Evolutionary conservation across 2,113 vertebrate species (phyloP).

Genomic region (Micromys minutus): DNA sequence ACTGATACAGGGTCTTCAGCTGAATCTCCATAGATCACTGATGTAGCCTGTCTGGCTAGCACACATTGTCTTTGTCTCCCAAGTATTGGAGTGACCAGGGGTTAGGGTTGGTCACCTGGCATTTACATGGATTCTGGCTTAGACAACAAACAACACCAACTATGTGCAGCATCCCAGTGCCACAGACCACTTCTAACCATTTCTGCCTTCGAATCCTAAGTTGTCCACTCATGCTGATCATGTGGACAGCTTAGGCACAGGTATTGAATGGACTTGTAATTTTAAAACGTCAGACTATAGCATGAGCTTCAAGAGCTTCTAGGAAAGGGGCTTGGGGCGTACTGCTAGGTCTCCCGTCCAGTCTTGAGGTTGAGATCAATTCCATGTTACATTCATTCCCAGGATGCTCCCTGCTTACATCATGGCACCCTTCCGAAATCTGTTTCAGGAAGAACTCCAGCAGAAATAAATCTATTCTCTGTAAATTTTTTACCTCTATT

Average conservation of each 20-base stretch:
- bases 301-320: background rate
- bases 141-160: background rate
- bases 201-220: background rate
- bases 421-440: background rate
- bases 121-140: background rate
- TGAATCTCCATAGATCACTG: background rate
- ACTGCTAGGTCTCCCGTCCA: no score
- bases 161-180: background rate
- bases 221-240: background rate
- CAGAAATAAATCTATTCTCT: background rate
- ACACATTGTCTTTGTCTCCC: background rate
- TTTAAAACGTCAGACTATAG: no score
- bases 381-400: background rate
- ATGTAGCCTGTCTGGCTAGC: background rate
- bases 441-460: background rate
- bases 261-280: background rate
- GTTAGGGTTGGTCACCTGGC: fast-evolving
- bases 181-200: background rate
- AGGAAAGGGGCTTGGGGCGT: background rate
- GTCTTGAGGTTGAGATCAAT: background rate
- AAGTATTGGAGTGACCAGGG: background rate
- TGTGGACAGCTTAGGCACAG: background rate
- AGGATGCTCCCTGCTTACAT: background rate
- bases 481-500: background rate
- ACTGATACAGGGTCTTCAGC: background rate